A percentile compares a stretch with the other conserved stretches of the same genome.
Evolutionary conservation across 1,140 invertebrate genomes (phyloP).

Genomic region (Trichonephila clavipes): DNA sequence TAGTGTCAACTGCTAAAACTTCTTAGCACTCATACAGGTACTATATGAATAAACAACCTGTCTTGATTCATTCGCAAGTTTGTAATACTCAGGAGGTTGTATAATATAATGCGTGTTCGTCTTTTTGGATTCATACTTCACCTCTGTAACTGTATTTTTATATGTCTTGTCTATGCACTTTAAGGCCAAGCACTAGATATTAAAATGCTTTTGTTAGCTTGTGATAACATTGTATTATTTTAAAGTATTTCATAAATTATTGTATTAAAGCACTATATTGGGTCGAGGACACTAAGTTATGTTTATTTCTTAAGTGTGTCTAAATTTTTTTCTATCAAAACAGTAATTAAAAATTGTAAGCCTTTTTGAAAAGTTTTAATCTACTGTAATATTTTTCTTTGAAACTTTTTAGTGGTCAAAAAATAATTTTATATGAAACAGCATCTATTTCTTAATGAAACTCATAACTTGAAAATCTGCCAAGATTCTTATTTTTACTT

Average conservation of each 20-base stretch:
- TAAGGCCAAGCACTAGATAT: background rate
- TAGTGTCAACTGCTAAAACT: background rate
- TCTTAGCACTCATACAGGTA: slow-evolving; percentile 40
- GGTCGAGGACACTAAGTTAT: background rate
- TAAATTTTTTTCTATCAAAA: too few relatives aligned
- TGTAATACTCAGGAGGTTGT: slow-evolving; percentile 75
- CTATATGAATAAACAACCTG: slow-evolving; percentile 61
- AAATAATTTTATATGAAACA: too few relatives aligned
- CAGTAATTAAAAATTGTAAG: too few relatives aligned
- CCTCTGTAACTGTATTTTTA: slow-evolving; percentile 69
- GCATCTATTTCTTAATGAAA: too few relatives aligned
- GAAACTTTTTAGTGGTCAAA: too few relatives aligned
- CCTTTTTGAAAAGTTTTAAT: too few relatives aligned
- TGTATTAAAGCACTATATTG: background rate
- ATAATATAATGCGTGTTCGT: slow-evolving; percentile 58
- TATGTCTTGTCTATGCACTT: slow-evolving; percentile 64
- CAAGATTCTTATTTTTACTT: too few relatives aligned
- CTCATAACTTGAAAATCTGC: too few relatives aligned
- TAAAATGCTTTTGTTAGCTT: slow-evolving; percentile 4
- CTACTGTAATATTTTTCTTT: too few relatives aligned
- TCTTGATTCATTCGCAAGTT: slow-evolving; percentile 73
- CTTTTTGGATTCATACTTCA: slow-evolving; percentile 51
- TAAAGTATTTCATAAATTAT: background rate
- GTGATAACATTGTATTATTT: background rate
- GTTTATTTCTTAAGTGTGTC: background rate